Base-by-base conservation (phyloP, 2,888 invertebrate species). In the Oligia latruncula region DNA sequence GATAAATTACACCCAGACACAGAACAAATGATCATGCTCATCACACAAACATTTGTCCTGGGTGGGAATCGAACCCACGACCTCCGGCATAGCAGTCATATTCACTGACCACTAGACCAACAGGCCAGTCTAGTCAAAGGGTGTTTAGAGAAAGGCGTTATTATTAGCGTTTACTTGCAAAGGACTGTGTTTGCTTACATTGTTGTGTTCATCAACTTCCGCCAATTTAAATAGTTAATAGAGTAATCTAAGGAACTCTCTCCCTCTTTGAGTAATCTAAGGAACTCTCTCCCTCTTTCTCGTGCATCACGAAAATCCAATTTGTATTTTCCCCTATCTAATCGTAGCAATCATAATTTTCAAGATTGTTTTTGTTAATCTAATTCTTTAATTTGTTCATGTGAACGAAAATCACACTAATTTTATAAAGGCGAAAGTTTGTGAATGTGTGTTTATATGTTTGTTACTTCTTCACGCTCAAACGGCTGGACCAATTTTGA, bases 321-420 rank as follows among this genome's bases (percentile, higher is more conserved):
- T 74, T 76, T 60, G 35, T 60, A 71, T 65, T 80, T 84, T 65
- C 64, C 64, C 58, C 20, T 71, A 76, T 29, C 13, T 78, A 78
- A 85, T 81, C 58, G 81, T 40, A 55, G 85, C 60, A 84, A 84
- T 84, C 72, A 68, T n/a, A 62, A 65, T 64, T 40, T 46, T 40
- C 73, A 73, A 23, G 66, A 78, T 78, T 75, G 55, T 65, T 76
- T 35, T 35, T 43, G 72, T 58, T 55, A 71, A 75, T 78, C 23
- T 73, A 66, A 82, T 80, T 74, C 67, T 9, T 20, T 17, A 9
- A 67, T 78, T 78, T 62, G 43, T 23, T 49, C 3, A 43, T 52
- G 71, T 76, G 67, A 35, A 78, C 46, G 83, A 43, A 43, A 43
- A 8, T 43, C 43, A 43, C 43, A 35, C 35, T 35, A 35, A 35